Conservation (phyloP, 1,140 invertebrate genomes). For the Cephus cinctus region DNA sequence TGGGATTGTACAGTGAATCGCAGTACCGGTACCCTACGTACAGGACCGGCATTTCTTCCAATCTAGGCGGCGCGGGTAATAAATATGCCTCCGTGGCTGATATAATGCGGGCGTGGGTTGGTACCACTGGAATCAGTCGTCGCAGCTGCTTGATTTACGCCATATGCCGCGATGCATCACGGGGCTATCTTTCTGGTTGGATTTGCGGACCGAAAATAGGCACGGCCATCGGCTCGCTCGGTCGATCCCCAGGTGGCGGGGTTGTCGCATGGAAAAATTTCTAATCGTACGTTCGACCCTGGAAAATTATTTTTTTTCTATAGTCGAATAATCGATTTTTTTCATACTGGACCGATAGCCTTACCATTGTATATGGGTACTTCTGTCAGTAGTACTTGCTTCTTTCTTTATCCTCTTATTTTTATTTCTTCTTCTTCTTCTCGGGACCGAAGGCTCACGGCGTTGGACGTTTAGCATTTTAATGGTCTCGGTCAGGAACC, state of each 20-base stretch:
- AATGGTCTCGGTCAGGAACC: constrained; percentile 16
- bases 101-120: constrained; percentile 51
- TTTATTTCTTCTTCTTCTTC: background rate
- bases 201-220: constrained; percentile 42
- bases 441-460: no score
- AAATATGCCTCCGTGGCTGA: constrained; percentile 47
- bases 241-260: no score
- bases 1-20: background rate
- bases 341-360: constrained; percentile 24
- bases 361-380: constrained; percentile 23
- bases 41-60: constrained; percentile 37
- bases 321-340: constrained; percentile 9
- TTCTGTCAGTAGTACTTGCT: constrained; percentile 13
- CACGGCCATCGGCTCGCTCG: constrained; percentile 8
- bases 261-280: no score
- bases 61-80: constrained; percentile 40
- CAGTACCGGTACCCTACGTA: no score
- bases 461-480: constrained; percentile 34
- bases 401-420: background rate
- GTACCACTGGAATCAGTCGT: constrained; percentile 42
- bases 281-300: no score
- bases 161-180: constrained; percentile 40
- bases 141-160: constrained; percentile 52
- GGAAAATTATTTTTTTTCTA: no score
- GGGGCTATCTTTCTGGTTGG: constrained; percentile 42